Conservation (phyloP, 2,113 vertebrate species). For the Syrmaticus mikado region DNA sequence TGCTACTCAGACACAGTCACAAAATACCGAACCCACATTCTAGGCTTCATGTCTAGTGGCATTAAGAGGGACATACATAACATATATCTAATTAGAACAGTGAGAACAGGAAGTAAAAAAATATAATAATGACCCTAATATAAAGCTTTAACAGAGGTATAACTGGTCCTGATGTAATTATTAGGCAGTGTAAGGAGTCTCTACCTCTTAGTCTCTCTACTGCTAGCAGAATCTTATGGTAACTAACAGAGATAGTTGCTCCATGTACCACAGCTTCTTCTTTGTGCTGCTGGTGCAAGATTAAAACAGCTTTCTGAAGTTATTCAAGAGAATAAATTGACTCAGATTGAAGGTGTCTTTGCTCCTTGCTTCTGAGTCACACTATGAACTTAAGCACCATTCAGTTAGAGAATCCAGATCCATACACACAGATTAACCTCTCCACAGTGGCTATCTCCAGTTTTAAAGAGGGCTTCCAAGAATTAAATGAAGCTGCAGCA, state of each 20-base stretch:
- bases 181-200: accelerated
- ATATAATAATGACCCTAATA: not conserved
- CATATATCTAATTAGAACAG: not conserved
- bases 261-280: not conserved
- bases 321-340: not conserved
- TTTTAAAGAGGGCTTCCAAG: not conserved
- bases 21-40: not conserved
- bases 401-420: not conserved
- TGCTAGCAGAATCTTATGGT: not conserved
- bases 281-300: not conserved
- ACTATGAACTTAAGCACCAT: too few relatives aligned
- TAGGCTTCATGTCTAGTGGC: not conserved
- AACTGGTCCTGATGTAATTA: not conserved
- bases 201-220: not conserved
- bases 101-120: not conserved
- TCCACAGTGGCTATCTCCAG: not conserved
- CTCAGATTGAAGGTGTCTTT: not conserved
- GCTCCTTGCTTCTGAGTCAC: not conserved
- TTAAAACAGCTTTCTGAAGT: not conserved
- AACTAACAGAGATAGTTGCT: not conserved
- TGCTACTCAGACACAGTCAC: not conserved
- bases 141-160: not conserved
- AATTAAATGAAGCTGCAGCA: not conserved
- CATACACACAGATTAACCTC: accelerated
- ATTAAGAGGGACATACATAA: not conserved